A percentile compares a stretch with the other conserved stretches of the same genome.
Conservation (phyloP, 2,113 vertebrate genomes). For the Pomatorhinus ruficollis region DNA sequence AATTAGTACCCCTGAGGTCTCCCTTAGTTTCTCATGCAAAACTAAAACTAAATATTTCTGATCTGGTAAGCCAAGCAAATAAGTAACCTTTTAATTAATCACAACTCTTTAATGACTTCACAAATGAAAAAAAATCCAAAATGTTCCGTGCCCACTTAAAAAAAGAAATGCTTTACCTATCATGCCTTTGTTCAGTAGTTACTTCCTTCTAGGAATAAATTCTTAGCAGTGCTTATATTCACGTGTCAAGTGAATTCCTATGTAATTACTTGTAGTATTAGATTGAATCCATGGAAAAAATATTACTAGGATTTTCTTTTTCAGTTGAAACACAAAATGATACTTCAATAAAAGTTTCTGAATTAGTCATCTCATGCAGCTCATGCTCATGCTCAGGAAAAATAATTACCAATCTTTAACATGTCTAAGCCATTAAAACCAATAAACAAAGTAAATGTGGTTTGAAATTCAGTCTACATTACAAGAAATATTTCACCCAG, state of each 20-base stretch:
- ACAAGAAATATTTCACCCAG: neutral
- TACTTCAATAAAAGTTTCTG: slow-evolving; percentile 15
- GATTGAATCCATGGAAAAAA: neutral
- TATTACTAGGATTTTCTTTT: neutral
- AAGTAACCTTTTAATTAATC: neutral
- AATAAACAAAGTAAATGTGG: neutral
- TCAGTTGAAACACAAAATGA: neutral
- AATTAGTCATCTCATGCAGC: neutral
- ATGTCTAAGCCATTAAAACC: neutral
- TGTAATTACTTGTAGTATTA: neutral
- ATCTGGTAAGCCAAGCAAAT: neutral
- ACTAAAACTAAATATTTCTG: neutral
- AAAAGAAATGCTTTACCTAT: neutral
- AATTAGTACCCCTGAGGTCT: neutral
- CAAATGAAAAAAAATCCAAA: accelerated
- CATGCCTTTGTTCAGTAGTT: neutral
- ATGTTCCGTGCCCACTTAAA: neutral
- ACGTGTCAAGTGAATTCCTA: neutral
- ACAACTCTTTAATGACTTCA: neutral
- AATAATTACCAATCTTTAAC: neutral
- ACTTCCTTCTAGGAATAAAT: neutral
- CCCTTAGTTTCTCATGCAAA: neutral
- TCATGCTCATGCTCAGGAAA: neutral
- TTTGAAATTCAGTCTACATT: neutral
- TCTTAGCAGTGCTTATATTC: neutral